Base-by-base conservation (phyloP, 2,797 vertebrate species). In the Sebastes taczanowskii region DNA sequence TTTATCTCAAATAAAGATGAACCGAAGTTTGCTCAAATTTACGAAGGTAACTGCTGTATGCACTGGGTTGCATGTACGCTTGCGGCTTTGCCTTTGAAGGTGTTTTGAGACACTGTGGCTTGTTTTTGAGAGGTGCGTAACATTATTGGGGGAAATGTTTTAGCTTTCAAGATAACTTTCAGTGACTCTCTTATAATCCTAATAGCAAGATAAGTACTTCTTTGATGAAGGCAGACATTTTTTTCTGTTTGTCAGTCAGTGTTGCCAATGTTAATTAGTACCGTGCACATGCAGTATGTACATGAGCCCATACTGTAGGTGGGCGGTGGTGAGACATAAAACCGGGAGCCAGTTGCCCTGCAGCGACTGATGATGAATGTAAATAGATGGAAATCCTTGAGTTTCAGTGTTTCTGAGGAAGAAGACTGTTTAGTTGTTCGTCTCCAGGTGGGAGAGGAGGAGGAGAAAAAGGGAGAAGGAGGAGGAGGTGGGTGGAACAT, bases 341-440 rank as follows among this genome's bases (percentile, higher is more conserved):
- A 86, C 79, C 35, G 64, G 71, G 86, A 88, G 88, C 77, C 80
- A 67, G 83, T 82, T 87, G 71, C 83, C 85, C 84, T 56, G 78
- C 29, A 14, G 89, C 20, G 6, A 63, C 84, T 72, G 83, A 75
- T 89, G 79, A 89, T 88, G 68, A 89, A 93, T 93, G 86, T 20
- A 92, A 92, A 94, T 91, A 49, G 77, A 94, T 93, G 91, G 86
- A 93, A 90, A 92, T 90, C 55, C 63, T 81, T 32, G 59, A 85
- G 67, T 89, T 91, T 87, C 56, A 76, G 77, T 88, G 78, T 90
- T 90, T 91, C 74, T 86, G 59, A 86, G 80, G n/a, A 52, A 67
- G 5, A 69, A 69, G 62, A 87, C 42, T 42, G 66, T 78, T 84
- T 73, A 89, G 82, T 89, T 63, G 75, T 90, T 84, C 18, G 25